phyloP scores from a whole-genome alignment of 2,113 vertebrate species.

The Cavia aperea region DNA sequence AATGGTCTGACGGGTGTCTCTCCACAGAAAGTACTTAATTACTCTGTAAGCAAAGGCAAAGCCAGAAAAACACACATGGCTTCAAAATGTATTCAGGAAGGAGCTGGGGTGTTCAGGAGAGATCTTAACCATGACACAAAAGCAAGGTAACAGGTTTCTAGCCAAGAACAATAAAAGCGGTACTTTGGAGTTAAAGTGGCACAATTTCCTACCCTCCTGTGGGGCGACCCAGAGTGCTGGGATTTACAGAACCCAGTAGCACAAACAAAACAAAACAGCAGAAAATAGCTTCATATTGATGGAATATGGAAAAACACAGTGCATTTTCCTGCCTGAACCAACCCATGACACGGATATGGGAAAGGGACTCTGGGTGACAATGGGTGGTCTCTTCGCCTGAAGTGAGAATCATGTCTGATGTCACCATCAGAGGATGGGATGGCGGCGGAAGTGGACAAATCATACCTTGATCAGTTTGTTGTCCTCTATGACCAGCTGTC shows the following conservation, averaged over 20 bases:
- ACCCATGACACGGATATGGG: too few species aligned
- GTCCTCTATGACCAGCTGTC: background rate
- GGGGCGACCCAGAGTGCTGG: background rate
- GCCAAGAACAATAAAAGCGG: background rate
- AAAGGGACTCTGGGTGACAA: fast-evolving
- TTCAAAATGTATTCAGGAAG: background rate
- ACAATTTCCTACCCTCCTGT: background rate
- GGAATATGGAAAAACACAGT: background rate
- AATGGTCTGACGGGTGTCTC: background rate
- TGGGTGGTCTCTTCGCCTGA: background rate
- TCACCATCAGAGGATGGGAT: background rate
- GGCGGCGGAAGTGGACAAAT: background rate
- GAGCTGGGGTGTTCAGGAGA: background rate
- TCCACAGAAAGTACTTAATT: background rate
- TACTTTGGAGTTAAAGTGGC: background rate
- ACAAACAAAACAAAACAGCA: background rate
- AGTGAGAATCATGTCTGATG: background rate
- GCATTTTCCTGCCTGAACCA: background rate
- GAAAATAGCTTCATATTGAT: background rate
- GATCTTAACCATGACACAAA: too few species aligned
- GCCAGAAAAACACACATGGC: background rate
- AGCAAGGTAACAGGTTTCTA: background rate
- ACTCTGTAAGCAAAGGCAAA: background rate
- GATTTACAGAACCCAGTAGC: background rate
- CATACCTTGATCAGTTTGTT: background rate